These are phyloP conservation scores for Synaphobranchus kaupii DNA, from an alignment of 2,797 vertebrate species.

Conservation along the genomic window DNA sequence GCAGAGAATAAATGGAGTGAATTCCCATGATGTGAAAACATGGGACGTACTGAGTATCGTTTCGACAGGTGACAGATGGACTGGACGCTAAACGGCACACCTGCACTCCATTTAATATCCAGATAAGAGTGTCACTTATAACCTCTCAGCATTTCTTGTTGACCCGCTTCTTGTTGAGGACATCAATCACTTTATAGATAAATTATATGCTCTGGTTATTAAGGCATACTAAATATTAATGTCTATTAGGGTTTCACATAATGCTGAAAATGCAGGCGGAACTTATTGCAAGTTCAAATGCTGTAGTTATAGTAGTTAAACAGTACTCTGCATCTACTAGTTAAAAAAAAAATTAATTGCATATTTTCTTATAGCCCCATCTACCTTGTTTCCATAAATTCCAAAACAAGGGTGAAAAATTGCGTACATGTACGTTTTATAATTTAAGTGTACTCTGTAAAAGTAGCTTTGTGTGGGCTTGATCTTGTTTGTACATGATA, in stretches of 20 bases:
- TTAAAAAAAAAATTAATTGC: neutral
- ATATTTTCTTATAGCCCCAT: neutral
- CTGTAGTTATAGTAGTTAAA: neutral
- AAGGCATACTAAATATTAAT: constrained; percentile 8
- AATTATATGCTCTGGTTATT: neutral
- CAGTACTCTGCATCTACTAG: neutral
- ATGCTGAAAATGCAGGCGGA: neutral
- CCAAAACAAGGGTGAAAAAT: neutral
- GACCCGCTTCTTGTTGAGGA: neutral
- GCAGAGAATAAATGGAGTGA: neutral
- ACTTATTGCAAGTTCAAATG: neutral
- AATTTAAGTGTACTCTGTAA: neutral
- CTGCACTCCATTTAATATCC: constrained; percentile 1
- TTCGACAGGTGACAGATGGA: neutral
- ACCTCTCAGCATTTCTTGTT: too few species aligned
- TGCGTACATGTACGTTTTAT: neutral
- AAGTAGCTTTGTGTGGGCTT: neutral
- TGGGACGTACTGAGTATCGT: neutral
- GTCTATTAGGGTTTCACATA: neutral
- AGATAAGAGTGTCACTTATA: constrained; percentile 11
- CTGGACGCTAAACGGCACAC: neutral
- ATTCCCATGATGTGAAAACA: neutral
- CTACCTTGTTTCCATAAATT: neutral
- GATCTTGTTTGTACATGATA: neutral
- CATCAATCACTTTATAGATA: neutral